Base-by-base conservation (phyloP, 2,113 vertebrate species). In the Sterrhoptilus dennistouni region DNA sequence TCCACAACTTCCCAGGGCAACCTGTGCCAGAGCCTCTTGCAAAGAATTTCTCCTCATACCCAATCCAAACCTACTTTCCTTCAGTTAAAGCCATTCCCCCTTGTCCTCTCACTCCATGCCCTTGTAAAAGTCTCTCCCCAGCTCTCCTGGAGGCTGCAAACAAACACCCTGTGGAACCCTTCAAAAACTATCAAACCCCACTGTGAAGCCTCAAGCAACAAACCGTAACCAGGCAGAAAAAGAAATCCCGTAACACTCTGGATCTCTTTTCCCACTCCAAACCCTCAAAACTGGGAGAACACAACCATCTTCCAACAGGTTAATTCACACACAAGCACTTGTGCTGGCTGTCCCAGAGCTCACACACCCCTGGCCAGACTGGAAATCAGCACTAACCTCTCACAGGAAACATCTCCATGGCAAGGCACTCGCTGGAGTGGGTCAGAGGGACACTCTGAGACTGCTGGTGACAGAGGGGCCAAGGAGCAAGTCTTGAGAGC, bases 291-390 rank as follows among this genome's bases (percentile, higher is more conserved):
- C 0, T 3, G 14, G 27, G n/a, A 29, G 9, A 22, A 8, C 3
- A 14, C 22, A 38, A 13, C 12, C 38, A 19, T 65, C 31, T 40
- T 2, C 14, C 61, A 47, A 4, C 31, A 56, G 35, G 9, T 7
- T 11, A 1, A 23, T 12, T 5, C 19, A 4, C 28, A 59, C 23
- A 2, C 5, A 2, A 1, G 1, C 10, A 1, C 7, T 18, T 1
- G 0, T 16, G 16, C 70, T 33, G 35, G 10, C 38, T 25, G 3
- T 19, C 2, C 2, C 33, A 8, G 56, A 68, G 74, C 86, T 83
- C 45, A 0, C 6, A 2, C 16, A 3, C 9, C 2, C 2, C 0
- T 4, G 6, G 17, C 33, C 74, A 64, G 72, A 13, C 35, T 10
- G 20, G 27, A 36, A 40, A 47, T 50, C 1, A 1, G 10, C 90